phyloP scores from a whole-genome alignment of 2,113 vertebrate species.

The Zapornia atra region DNA sequence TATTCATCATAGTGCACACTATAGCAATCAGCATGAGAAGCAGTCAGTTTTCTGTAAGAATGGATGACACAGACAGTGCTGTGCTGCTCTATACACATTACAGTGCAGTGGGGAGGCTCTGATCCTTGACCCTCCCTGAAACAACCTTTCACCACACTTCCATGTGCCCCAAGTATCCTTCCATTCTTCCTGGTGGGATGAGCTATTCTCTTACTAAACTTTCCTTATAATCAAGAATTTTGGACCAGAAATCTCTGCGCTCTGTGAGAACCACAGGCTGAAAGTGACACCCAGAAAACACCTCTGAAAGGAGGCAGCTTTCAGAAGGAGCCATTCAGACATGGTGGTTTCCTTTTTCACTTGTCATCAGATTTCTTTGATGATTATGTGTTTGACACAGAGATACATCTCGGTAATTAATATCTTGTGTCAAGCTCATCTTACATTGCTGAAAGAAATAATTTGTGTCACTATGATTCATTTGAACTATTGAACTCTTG shows the following conservation, averaged over 20 bases:
- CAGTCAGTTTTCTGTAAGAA: background rate
- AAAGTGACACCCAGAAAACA: background rate
- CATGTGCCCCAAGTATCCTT: background rate
- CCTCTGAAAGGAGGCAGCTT: background rate
- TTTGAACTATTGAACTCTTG: background rate
- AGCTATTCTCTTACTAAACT: background rate
- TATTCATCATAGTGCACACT: background rate
- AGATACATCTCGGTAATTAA: constrained; percentile 29
- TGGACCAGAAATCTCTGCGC: background rate
- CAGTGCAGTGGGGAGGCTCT: background rate
- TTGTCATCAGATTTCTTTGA: background rate
- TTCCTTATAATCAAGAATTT: background rate
- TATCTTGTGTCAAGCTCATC: background rate
- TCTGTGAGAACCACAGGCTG: background rate
- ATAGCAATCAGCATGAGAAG: background rate
- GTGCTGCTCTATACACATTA: background rate
- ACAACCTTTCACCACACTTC: background rate
- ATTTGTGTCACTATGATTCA: background rate
- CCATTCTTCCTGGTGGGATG: background rate
- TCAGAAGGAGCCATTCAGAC: background rate
- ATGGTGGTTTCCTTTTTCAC: background rate
- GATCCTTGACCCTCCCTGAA: background rate
- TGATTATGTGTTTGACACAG: background rate
- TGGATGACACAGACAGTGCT: background rate
- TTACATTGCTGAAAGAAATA: constrained; percentile 2